These are phyloP conservation scores for Notolepis coatsorum DNA, from an alignment of 2,797 vertebrate genomes.

Conservation along the genomic window DNA sequence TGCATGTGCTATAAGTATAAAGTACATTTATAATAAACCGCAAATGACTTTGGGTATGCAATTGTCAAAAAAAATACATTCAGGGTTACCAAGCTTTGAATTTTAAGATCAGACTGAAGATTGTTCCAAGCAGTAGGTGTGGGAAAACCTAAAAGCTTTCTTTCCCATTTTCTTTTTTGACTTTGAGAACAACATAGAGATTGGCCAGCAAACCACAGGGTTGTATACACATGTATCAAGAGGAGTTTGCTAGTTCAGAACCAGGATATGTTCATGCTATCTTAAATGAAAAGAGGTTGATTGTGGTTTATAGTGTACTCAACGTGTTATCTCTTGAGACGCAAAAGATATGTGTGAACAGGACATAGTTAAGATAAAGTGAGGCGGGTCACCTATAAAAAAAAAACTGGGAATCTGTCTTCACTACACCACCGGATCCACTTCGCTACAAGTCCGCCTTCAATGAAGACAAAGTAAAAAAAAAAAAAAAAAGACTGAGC, in stretches of 20 bases:
- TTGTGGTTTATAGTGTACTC: constrained; percentile 55
- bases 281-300: constrained; percentile 60
- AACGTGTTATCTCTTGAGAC: constrained; percentile 62
- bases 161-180: too few species aligned
- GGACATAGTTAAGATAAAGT: constrained; percentile 43
- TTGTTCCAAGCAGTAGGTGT: too few species aligned
- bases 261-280: constrained; percentile 41
- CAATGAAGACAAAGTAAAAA: constrained; percentile 58
- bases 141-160: too few species aligned
- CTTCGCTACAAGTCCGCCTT: constrained; percentile 49
- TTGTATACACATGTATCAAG: constrained; percentile 12
- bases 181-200: too few species aligned
- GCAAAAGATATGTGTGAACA: constrained; percentile 46
- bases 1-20: too few species aligned
- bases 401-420: constrained; percentile 45
- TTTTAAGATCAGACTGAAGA: too few species aligned
- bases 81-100: too few species aligned
- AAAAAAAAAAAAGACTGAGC: constrained; percentile 19
- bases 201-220: too few species aligned
- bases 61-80: too few species aligned
- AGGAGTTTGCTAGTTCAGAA: constrained; percentile 9
- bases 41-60: too few species aligned
- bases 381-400: constrained; percentile 50
- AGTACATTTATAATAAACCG: too few species aligned
- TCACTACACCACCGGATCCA: constrained; percentile 39